Evolutionary conservation across 2,888 invertebrate species (phyloP), one percentile per base, ranked within the genome.

Genomic region (Carterocephalus palaemon): DNA sequence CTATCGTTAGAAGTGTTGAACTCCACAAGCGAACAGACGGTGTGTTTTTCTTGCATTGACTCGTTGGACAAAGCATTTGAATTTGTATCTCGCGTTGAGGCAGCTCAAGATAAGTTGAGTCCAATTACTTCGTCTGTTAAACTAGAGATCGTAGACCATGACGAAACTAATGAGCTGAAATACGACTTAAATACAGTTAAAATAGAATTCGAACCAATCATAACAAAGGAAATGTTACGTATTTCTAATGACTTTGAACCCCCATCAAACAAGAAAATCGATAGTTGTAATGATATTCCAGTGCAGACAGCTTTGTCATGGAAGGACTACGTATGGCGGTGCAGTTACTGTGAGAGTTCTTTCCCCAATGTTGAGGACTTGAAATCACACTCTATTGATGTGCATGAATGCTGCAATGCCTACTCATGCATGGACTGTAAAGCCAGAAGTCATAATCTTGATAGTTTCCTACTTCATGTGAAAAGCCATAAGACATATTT

Each of bases 371-470:
- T 74, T 2, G 64, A 72, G 0, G 80, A 80, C 20, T 66, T 92
- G 9, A 81, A 88, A 43, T 74, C 75, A 3, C 92, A 92, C 67
- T 89, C 90, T 17, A 80, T 88, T 51, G 75, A 82, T 23, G 83
- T 84, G 39, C 92, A 92, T 57, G 86, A 88, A 43, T 88, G 89
- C 49, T 86, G 89, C 36, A 88, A 90, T 8, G 88, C 90, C 26
- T 92, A 89, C 60, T 83, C 89, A 59, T 92, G 92, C 60, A 88
- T 88, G 0, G 90, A 92, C 56, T 92, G 92, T 54, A 75, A 76
- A 29, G 52, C 58, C 1, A 64, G 70, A 2, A 81, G 73, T 39
- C 43, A 73, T 23, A 46, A 59, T 7, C 55, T 82, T 0, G 67
- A 78, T 10, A 64, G 56, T n/a, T 81, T 79, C 20, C 8, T 81